Percentiles rank a stretch among this genome's conserved stretches.
phyloP scores from a whole-genome alignment of 1,140 invertebrate species.

The Pentalonia nigronervosa region DNA sequence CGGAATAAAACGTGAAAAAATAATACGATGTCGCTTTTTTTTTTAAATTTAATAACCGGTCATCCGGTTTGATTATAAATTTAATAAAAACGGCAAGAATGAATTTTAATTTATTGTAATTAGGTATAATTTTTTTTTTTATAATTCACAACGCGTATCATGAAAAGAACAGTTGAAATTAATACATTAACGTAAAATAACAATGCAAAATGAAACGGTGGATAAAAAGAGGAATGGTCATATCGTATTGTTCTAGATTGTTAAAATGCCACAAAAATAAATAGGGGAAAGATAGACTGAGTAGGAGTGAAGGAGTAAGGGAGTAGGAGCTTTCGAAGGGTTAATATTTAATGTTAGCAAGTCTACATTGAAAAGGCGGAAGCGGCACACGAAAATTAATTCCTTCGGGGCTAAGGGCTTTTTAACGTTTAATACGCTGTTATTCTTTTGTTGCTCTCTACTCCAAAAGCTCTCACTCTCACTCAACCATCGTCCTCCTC shows the following conservation, averaged over 20 bases:
- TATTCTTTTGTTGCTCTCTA: conserved; percentile 55
- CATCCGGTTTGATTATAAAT: background rate
- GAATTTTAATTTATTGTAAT: conserved; percentile 20
- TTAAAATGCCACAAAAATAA: conserved; percentile 57
- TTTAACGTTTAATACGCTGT: conserved; percentile 57
- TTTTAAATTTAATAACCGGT: background rate
- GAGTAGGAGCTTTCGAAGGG: conserved; percentile 30
- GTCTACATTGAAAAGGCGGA: conserved; percentile 56
- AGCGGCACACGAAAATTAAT: conserved; percentile 57
- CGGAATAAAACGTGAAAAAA: background rate
- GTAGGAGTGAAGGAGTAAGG: background rate
- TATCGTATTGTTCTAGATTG: conserved; percentile 54
- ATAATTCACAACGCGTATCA: background rate
- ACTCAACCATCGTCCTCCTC: conserved; percentile 6
- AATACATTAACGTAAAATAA: conserved; percentile 50
- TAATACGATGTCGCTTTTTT: background rate
- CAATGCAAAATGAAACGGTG: conserved; percentile 11
- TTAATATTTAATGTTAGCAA: conserved; percentile 57
- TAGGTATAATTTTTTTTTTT: background rate
- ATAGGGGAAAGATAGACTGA: background rate
- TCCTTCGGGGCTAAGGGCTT: conserved; percentile 56
- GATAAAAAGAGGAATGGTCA: conserved; percentile 14
- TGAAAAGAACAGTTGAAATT: conserved; percentile 23
- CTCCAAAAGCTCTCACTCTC: conserved; percentile 40
- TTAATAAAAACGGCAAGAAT: background rate